Percentiles rank a stretch among this genome's conserved stretches.
phyloP scores from a whole-genome alignment of 30 jellyfish, hydroid and myxozoan genomes.

The Hydractinia symbiolongicarpus region DNA sequence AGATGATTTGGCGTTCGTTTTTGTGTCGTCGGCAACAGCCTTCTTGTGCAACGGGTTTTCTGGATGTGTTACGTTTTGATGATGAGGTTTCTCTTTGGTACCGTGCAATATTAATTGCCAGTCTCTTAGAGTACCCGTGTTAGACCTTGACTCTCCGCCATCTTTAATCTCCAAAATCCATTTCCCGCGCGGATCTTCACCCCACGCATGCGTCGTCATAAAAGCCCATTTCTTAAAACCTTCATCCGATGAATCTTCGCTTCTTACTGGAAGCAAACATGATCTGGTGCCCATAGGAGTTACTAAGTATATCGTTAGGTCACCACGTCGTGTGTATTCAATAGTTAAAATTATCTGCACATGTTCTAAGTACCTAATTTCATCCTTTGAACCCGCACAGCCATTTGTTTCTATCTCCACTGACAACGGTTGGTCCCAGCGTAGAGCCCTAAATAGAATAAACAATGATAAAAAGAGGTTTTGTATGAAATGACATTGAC shows the following conservation, averaged over 20 bases:
- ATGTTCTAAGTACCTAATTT: conserved; percentile 86
- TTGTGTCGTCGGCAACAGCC: conserved; percentile 87
- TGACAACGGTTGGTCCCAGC: conserved; percentile 96
- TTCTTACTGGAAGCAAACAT: conserved; percentile 72
- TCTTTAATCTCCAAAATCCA: conserved; percentile 94
- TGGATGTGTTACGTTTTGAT: conserved; percentile 80
- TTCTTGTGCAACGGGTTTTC: conserved; percentile 76
- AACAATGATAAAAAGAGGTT: not conserved
- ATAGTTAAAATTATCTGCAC: conserved; percentile 70
- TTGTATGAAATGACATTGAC: not conserved
- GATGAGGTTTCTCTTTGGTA: conserved; percentile 80
- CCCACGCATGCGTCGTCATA: conserved; percentile 99
- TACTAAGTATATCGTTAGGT: conserved; percentile 64
- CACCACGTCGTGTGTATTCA: conserved; percentile 95
- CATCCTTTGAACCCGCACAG: conserved; percentile 74
- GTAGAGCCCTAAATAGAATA: conserved; percentile 47
- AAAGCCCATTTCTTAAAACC: conserved; percentile 98
- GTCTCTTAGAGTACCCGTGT: conserved; percentile 85
- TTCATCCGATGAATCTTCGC: conserved; percentile 97
- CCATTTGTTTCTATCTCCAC: conserved; percentile 75
- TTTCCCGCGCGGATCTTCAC: conserved; percentile 97
- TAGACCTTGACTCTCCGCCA: conserved; percentile 95
- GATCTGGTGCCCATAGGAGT: conserved; percentile 98
- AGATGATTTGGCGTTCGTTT: conserved; percentile 62
- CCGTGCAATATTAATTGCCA: conserved; percentile 95